These are phyloP conservation scores for Esperia sulphurella DNA, from an alignment of 2,888 invertebrate genomes.

Conservation along the genomic window DNA sequence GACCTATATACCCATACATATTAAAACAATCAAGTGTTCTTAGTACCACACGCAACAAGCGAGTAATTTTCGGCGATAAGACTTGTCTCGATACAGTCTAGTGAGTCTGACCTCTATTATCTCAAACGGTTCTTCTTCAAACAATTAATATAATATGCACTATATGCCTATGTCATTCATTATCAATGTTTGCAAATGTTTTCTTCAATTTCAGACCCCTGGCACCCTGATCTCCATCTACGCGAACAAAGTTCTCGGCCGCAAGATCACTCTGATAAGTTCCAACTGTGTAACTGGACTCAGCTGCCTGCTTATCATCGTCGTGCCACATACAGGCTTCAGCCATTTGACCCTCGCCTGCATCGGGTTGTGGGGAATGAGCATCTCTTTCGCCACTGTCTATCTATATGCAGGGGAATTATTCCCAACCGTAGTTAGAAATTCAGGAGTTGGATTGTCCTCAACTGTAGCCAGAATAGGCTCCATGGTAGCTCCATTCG, in stretches of 20 bases:
- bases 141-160: background rate
- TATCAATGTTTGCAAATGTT: conserved; percentile 10
- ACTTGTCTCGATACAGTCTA: background rate
- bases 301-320: conserved; percentile 81
- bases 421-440: conserved; percentile 93
- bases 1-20: too few relatives aligned
- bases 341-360: conserved; percentile 82
- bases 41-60: background rate
- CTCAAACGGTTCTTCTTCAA: background rate
- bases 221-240: conserved; percentile 83
- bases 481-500: conserved; percentile 90
- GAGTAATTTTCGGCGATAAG: background rate
- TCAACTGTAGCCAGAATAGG: conserved; percentile 93
- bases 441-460: conserved; percentile 91
- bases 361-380: conserved; percentile 88
- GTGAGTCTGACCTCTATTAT: background rate
- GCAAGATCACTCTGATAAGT: conserved; percentile 82
- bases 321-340: conserved; percentile 70
- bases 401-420: conserved; percentile 93
- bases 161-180: background rate
- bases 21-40: background rate
- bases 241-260: conserved; percentile 82
- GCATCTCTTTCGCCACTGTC: conserved; percentile 90
- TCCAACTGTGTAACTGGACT: conserved; percentile 83
- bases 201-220: conserved; percentile 59